Evolutionary conservation across 2,888 invertebrate genomes (phyloP).

Genomic region (Drosophila ustulata): DNA sequence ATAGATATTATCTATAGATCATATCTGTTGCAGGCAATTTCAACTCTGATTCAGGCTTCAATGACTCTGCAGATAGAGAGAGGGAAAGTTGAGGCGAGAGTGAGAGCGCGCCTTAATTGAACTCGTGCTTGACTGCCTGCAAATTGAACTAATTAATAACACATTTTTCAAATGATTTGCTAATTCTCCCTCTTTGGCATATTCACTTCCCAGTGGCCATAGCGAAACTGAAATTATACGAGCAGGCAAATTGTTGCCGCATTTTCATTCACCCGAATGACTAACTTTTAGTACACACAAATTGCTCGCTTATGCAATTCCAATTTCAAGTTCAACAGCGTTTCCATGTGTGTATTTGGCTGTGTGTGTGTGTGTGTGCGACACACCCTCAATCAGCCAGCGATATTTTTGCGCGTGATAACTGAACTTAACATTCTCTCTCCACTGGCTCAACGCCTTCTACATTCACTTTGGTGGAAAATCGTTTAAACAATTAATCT

Average conservation of each 20-base stretch:
- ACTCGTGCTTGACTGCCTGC: slow-evolving; percentile 59
- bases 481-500: slow-evolving; percentile 27
- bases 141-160: slow-evolving; percentile 72
- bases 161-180: slow-evolving; percentile 62
- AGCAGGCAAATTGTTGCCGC: slow-evolving; percentile 19
- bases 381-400: slow-evolving; percentile 44
- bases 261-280: slow-evolving; percentile 37
- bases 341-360: background rate
- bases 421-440: slow-evolving; percentile 16
- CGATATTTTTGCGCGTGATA: slow-evolving; percentile 24
- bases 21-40: slow-evolving; percentile 42
- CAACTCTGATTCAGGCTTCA: slow-evolving; percentile 4
- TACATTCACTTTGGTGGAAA: slow-evolving; percentile 3
- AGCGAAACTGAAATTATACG: slow-evolving; percentile 24
- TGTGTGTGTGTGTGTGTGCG: slow-evolving; percentile 14
- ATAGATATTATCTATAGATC: slow-evolving; percentile 5
- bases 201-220: slow-evolving; percentile 25
- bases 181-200: slow-evolving; percentile 31
- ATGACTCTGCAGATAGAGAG: slow-evolving; percentile 4
- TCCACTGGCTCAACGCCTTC: background rate
- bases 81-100: background rate
- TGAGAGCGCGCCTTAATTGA: slow-evolving; percentile 22
- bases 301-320: slow-evolving; percentile 49
- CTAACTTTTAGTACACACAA: slow-evolving; percentile 32
- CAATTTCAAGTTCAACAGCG: slow-evolving; percentile 51